These are phyloP conservation scores for Manis crassicaudata DNA, from an alignment of 2,797 vertebrate genomes.

Conservation along the genomic window DNA sequence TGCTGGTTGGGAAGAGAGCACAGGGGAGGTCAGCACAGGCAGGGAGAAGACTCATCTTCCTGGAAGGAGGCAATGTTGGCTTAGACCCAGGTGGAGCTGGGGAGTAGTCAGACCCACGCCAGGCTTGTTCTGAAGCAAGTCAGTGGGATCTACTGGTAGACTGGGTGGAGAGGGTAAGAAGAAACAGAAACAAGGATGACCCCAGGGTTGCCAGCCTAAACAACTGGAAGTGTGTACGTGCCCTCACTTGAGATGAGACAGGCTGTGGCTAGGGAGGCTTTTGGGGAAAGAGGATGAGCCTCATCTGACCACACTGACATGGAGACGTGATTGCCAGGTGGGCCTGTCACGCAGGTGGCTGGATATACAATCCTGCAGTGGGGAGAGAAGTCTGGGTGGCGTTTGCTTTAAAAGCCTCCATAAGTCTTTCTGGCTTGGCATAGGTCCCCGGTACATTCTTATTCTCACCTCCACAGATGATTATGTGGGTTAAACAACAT, in stretches of 20 bases:
- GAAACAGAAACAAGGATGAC: background rate
- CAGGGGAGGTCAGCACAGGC: background rate
- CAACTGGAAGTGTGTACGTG: accelerated
- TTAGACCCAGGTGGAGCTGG: background rate
- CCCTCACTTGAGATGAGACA: background rate
- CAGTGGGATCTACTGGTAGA: background rate
- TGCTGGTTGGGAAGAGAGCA: background rate
- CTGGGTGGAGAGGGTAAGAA: background rate
- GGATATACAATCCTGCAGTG: background rate
- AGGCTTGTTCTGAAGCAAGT: background rate
- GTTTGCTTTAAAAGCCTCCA: background rate
- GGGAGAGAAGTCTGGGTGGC: background rate
- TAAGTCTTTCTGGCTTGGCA: background rate
- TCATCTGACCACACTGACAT: background rate
- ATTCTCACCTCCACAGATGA: background rate
- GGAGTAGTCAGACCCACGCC: background rate
- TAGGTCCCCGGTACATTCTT: background rate
- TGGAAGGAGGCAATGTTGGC: background rate
- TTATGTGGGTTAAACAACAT: background rate
- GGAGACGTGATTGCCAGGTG: background rate
- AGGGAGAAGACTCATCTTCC: background rate
- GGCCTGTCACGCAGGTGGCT: background rate
- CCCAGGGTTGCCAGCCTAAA: background rate
- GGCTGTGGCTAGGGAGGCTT: background rate
- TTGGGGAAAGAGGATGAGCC: background rate